Evolutionary conservation across 2,888 invertebrate species (phyloP), one percentile per base, ranked within the genome.

Genomic region (Melipona bicolor): DNA sequence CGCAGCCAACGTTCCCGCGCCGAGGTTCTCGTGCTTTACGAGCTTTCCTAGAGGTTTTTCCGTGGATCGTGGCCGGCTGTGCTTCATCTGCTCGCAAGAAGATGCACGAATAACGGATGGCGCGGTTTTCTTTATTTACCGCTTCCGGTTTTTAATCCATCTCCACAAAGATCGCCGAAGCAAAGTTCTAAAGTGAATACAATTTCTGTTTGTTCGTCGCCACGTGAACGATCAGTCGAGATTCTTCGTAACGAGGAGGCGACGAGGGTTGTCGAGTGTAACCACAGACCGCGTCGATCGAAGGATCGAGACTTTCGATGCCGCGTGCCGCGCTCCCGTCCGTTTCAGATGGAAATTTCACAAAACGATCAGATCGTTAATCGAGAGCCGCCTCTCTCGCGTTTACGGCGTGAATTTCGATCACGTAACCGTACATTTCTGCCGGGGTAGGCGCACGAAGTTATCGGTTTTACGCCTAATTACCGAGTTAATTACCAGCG

Each of bases 381-480:
- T 85, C 87, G 89, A 83, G 65, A 83, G 65, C 76, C 54, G 59
- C 43, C 73, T 79, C 73, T 59, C 62, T 6, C 43, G 19, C 54
- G 36, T 61, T 61, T 17, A 17, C 19, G 21, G 24, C 1, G 56
- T 56, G 24, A 17, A 61, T 43, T 19, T 72, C 61, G 5, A 15
- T 64, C 70, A 9, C 21, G 52, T 32, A 15, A 56, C 36, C 71
- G n/a, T 62, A 59, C 15, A 24, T 70, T 56, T 75, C 70, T 24
- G 9, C 62, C 21, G 62, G 62, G 72, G 65, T 75, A 73, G 59
- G 68, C 52, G 68, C 67, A 2, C 65, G 21, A 24, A 85, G 79
- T 89, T 88, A 87, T 88, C 88, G 81, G 78, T 74, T 89, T 89
- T 86, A 89, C 89, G 89, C 84, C 88, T 89, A 89, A 89, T 89